These are phyloP conservation scores for Passerina amoena DNA, from an alignment of 2,113 vertebrate species.

Conservation along the genomic window DNA sequence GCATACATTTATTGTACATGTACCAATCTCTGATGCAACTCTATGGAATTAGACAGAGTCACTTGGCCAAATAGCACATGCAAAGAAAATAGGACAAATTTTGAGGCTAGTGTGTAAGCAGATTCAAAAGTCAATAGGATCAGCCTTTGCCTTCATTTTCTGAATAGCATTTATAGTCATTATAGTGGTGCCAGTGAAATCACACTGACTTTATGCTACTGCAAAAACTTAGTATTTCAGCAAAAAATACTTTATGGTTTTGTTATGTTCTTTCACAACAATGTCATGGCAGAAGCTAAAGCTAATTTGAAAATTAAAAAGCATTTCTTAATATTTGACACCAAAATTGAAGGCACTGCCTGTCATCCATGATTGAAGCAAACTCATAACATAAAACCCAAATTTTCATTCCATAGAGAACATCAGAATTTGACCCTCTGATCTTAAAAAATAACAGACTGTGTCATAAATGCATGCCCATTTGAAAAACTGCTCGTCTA, in stretches of 20 bases:
- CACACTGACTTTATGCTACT: background rate
- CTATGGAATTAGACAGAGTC: background rate
- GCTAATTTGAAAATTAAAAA: background rate
- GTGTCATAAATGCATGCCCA: background rate
- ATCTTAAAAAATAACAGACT: background rate
- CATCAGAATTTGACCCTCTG: background rate
- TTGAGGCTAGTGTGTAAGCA: background rate
- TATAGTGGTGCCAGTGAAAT: background rate
- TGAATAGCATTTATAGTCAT: background rate
- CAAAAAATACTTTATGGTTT: background rate
- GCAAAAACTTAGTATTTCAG: background rate
- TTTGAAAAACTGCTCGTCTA: background rate
- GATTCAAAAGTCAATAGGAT: background rate
- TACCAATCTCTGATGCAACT: background rate
- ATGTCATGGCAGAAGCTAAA: background rate
- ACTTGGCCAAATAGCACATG: background rate
- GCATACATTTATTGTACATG: background rate
- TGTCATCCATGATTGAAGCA: background rate
- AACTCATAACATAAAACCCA: background rate
- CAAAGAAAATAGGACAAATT: background rate
- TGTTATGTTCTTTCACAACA: background rate
- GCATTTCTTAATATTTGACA: fast-evolving
- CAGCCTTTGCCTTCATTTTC: background rate
- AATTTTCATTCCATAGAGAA: background rate
- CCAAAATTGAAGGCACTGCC: background rate